A percentile compares a stretch with the other conserved stretches of the same genome.
Conservation (phyloP, 2,888 invertebrate genomes). For the Drosophila falleni region DNA sequence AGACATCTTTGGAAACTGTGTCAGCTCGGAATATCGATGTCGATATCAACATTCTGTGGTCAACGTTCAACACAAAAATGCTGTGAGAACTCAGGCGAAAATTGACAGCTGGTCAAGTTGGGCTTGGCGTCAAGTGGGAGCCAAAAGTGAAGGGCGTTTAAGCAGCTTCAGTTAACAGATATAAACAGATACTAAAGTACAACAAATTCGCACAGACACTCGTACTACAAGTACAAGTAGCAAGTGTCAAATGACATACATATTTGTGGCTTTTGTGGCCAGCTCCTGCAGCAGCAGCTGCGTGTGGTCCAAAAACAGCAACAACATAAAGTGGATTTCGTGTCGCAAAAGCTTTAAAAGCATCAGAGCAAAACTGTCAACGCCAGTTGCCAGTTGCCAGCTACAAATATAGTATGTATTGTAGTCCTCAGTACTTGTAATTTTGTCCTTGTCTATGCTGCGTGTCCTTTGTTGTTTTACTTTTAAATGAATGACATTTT, state of each 20-base stretch:
- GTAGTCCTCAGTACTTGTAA: slow-evolving; percentile 2
- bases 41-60: slow-evolving; percentile 67
- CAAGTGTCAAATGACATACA: slow-evolving; percentile 76
- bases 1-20: slow-evolving; percentile 55
- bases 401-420: slow-evolving; percentile 45
- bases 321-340: slow-evolving; percentile 22
- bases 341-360: slow-evolving; percentile 40
- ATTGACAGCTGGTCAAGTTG: slow-evolving; percentile 69
- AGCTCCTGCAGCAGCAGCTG: slow-evolving; percentile 49
- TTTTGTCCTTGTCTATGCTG: slow-evolving; percentile 22
- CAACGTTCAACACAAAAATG: slow-evolving; percentile 28
- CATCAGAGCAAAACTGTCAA: slow-evolving; percentile 67
- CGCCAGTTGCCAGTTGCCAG: slow-evolving; percentile 79
- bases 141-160: slow-evolving; percentile 73
- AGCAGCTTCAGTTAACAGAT: slow-evolving; percentile 37
- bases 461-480: slow-evolving; percentile 55
- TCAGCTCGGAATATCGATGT: slow-evolving; percentile 46
- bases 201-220: not conserved
- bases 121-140: slow-evolving; percentile 42
- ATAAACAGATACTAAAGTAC: slow-evolving; percentile 25
- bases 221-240: slow-evolving; percentile 28
- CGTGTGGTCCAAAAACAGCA: slow-evolving; percentile 60
- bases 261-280: slow-evolving; percentile 73
- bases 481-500: slow-evolving; percentile 83
- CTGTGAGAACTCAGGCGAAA: slow-evolving; percentile 42